Conservation (phyloP, 2,888 invertebrate species). For the Odontomyia ornata region DNA sequence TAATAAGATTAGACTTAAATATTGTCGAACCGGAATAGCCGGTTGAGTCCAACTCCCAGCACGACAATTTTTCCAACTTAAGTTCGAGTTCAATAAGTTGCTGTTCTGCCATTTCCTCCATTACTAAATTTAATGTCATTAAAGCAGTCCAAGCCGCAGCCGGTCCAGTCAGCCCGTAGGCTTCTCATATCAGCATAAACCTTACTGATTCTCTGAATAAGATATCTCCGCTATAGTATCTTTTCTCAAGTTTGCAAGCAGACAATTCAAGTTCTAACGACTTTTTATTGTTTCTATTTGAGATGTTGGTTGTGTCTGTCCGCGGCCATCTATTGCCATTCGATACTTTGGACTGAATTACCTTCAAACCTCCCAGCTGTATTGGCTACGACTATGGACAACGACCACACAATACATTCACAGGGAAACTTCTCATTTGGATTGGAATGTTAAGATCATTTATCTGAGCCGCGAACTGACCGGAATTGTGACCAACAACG, state of each 20-base stretch:
- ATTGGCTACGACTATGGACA: no score
- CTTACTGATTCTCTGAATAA: not conserved
- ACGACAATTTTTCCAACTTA: not conserved
- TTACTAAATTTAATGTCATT: constrained; percentile 13
- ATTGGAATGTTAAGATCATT: constrained; percentile 33
- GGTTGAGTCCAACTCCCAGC: not conserved
- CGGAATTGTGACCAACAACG: not conserved
- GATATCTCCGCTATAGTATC: not conserved
- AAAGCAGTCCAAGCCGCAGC: not conserved
- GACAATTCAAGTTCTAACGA: not conserved
- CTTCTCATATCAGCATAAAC: no score
- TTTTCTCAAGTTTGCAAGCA: not conserved
- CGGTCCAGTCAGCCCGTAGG: not conserved
- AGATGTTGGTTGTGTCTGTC: not conserved
- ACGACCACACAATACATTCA: not conserved
- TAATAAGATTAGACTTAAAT: not conserved
- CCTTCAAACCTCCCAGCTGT: not conserved
- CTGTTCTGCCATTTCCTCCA: not conserved
- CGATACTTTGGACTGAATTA: not conserved
- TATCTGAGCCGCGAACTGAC: not conserved
- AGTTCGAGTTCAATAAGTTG: not conserved
- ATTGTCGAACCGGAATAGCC: constrained; percentile 3
- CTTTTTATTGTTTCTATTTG: constrained; percentile 1
- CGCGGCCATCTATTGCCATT: not conserved
- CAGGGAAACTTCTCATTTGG: constrained; percentile 9